Evolutionary conservation across 2,113 vertebrate species (phyloP).

Genomic region (Microcebus griseorufus): DNA sequence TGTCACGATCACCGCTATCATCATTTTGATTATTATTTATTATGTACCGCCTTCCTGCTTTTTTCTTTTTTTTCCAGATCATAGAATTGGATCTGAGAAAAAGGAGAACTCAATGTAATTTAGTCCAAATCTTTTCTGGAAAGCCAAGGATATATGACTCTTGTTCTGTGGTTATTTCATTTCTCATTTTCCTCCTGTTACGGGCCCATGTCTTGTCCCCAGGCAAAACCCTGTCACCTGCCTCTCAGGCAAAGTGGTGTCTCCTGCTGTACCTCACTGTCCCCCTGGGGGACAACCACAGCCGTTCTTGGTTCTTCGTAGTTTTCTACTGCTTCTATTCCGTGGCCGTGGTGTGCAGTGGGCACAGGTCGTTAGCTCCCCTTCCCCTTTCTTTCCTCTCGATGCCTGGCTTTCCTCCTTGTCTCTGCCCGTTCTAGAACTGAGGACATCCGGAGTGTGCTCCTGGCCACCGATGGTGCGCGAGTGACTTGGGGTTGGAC

Average conservation of each 20-base stretch:
- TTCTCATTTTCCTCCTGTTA: neutral
- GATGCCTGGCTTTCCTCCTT: neutral
- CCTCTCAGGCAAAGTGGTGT: neutral
- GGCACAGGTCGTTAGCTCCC: rapidly evolving
- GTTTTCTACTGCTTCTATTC: neutral
- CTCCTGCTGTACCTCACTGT: neutral
- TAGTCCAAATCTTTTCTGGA: neutral
- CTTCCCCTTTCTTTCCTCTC: neutral
- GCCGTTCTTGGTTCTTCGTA: neutral
- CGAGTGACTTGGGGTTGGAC: neutral
- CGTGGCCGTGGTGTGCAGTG: rapidly evolving
- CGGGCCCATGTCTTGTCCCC: neutral
- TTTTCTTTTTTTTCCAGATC: neutral
- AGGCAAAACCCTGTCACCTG: neutral
- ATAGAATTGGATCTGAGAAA: neutral
- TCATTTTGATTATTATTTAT: neutral
- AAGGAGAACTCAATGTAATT: neutral
- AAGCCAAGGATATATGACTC: neutral
- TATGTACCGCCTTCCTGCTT: neutral
- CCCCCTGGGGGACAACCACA: neutral
- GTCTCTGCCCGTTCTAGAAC: neutral
- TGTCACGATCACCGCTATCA: neutral
- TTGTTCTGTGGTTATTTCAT: neutral
- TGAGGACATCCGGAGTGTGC: neutral
- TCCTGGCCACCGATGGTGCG: rapidly evolving